A percentile compares a stretch with the other conserved stretches of the same genome.
Evolutionary conservation across 2,888 invertebrate genomes (phyloP).

Genomic region (Pristionchus exspectatus): DNA sequence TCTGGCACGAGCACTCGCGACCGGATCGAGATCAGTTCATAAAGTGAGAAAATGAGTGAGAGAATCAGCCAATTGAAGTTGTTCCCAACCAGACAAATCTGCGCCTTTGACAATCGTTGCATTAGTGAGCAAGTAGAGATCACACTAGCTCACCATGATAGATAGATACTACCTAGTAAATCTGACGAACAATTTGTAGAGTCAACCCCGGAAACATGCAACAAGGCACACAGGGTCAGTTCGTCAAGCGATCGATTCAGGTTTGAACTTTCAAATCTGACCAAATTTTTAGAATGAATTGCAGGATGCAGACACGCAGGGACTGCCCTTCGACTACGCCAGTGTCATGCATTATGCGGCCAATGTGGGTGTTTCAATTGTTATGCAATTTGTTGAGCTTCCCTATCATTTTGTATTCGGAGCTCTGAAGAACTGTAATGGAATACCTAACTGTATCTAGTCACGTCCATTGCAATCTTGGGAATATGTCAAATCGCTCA

Average conservation of each 20-base stretch:
- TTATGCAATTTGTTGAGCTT: neutral
- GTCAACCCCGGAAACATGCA: conserved; percentile 63
- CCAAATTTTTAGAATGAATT: neutral
- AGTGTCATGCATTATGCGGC: conserved; percentile 69
- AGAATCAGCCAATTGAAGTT: neutral
- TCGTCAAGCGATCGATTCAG: conserved; percentile 62
- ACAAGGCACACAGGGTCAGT: conserved; percentile 63
- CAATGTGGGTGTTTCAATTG: conserved; percentile 56
- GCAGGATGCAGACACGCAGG: conserved; percentile 48
- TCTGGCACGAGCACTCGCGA: conserved; percentile 72
- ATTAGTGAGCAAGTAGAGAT: too few species aligned
- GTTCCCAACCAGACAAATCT: neutral
- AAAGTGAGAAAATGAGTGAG: neutral
- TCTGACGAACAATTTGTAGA: conserved; percentile 53
- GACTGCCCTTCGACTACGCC: conserved; percentile 68
- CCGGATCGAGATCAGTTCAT: conserved; percentile 69
- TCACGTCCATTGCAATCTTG: too few species aligned
- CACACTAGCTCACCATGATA: too few species aligned
- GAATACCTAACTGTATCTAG: too few species aligned
- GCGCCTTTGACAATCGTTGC: neutral
- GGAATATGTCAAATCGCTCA: too few species aligned
- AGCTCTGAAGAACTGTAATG: neutral
- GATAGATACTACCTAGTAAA: too few species aligned
- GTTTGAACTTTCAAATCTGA: conserved; percentile 43
- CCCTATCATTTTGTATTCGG: neutral